phyloP scores from a whole-genome alignment of 2,797 vertebrate species.

The Artibeus jamaicensis region DNA sequence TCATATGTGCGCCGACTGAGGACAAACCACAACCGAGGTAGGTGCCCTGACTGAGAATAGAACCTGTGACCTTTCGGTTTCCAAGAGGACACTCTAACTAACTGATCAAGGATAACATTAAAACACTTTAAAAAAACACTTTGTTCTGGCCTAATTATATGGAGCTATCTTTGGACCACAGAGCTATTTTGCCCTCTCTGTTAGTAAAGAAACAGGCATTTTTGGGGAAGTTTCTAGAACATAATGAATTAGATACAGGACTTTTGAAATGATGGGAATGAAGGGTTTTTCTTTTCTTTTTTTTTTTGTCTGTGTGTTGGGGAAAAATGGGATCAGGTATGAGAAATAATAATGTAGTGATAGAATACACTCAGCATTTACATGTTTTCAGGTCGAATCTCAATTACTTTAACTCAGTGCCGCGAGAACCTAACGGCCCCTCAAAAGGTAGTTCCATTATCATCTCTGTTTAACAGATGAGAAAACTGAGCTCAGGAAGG shows the following conservation, averaged over 20 bases:
- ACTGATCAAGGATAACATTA: neutral
- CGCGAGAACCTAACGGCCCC: accelerated
- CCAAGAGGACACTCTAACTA: neutral
- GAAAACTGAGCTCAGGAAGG: neutral
- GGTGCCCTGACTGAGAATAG: neutral
- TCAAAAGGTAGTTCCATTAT: neutral
- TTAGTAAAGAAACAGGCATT: neutral
- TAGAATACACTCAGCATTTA: accelerated
- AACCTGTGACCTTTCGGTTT: neutral
- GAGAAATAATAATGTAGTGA: neutral
- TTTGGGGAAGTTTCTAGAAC: neutral
- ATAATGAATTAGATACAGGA: neutral
- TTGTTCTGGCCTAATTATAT: neutral
- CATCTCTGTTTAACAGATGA: neutral
- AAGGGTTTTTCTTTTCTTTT: neutral
- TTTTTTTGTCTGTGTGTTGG: neutral
- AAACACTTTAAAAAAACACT: neutral
- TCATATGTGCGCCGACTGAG: neutral
- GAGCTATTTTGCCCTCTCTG: too few relatives aligned
- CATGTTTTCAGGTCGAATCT: neutral
- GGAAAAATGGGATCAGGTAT: neutral
- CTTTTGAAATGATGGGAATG: neutral
- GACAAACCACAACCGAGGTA: neutral
- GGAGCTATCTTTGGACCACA: neutral
- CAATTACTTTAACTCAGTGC: neutral